Conservation (phyloP, 2,113 vertebrate species). For the Catharus fuscescens region DNA sequence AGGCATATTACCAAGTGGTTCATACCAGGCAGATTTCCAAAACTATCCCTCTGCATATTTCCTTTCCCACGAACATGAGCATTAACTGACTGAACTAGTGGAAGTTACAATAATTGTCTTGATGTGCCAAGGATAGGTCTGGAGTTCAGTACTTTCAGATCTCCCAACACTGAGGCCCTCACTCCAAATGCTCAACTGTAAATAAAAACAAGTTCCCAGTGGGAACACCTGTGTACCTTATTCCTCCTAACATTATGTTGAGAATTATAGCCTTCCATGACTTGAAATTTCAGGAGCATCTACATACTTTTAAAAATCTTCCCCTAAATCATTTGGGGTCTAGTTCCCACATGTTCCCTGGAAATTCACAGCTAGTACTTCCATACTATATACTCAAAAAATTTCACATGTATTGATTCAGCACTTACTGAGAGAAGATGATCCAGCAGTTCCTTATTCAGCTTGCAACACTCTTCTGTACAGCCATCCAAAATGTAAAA, state of each 20-base stretch:
- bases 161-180: neutral
- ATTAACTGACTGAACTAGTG: neutral
- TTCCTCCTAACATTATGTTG: neutral
- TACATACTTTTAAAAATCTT: neutral
- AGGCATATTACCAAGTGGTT: neutral
- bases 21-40: neutral
- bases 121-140: neutral
- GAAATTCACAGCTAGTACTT: neutral
- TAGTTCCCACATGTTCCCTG: neutral
- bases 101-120: neutral
- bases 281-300: neutral
- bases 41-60: neutral
- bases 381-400: neutral
- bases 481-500: neutral
- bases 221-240: neutral
- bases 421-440: constrained; percentile 19
- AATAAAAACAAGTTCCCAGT: neutral
- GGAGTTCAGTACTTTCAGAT: neutral
- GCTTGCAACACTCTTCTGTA: neutral
- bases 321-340: neutral
- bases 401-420: constrained; percentile 9
- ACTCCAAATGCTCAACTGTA: neutral
- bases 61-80: neutral
- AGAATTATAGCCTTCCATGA: neutral
- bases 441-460: neutral